These are phyloP conservation scores for Hesperia comma DNA, from an alignment of 2,888 invertebrate species.

Conservation along the genomic window DNA sequence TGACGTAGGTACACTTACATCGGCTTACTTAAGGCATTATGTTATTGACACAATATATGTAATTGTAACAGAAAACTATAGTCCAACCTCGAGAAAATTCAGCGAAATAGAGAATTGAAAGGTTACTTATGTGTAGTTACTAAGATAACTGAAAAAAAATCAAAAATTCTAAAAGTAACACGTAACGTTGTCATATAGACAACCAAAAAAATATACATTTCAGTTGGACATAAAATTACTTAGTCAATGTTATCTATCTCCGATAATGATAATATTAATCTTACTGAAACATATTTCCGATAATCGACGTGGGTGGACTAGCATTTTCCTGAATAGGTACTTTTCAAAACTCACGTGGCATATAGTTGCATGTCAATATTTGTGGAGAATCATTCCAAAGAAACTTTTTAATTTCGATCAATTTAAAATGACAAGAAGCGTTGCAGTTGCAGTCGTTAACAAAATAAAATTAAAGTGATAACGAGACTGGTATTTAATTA, in stretches of 20 bases:
- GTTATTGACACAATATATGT: slow-evolving; percentile 22
- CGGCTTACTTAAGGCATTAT: slow-evolving; percentile 11
- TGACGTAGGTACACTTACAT: slow-evolving; percentile 23
- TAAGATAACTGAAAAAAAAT: too few species aligned
- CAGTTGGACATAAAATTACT: background rate
- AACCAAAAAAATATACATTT: background rate
- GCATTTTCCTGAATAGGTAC: background rate
- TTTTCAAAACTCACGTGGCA: background rate
- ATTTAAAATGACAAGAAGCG: too few species aligned
- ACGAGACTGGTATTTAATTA: too few species aligned
- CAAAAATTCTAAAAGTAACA: too few species aligned
- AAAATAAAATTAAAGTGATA: too few species aligned
- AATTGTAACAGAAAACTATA: slow-evolving; percentile 4
- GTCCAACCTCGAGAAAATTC: background rate
- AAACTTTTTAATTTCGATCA: too few species aligned
- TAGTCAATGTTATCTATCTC: background rate
- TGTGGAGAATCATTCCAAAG: too few species aligned
- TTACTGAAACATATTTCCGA: background rate
- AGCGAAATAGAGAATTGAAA: background rate
- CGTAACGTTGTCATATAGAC: too few species aligned
- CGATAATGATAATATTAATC: slow-evolving; percentile 4
- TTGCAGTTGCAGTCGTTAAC: too few species aligned
- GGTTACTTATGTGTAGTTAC: too few species aligned
- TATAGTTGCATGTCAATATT: too few species aligned
- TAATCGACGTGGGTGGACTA: background rate